Evolutionary conservation across 2,797 vertebrate species (phyloP).

Genomic region (Lateolabrax maculatus): DNA sequence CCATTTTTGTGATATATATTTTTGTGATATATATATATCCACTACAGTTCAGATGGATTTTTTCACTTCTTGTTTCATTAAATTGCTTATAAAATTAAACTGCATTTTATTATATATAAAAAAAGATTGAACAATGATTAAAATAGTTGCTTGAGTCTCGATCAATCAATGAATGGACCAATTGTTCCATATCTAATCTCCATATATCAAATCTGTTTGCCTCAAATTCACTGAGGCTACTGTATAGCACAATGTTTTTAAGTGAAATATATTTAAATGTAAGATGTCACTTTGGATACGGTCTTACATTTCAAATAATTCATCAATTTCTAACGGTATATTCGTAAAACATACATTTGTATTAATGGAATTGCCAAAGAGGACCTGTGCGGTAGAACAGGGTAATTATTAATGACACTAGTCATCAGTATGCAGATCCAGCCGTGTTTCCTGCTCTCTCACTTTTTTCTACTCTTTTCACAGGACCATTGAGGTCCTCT

Average conservation of each 20-base stretch:
- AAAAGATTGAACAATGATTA: no score
- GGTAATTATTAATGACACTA: constrained; percentile 58
- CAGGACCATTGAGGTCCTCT: constrained; percentile 17
- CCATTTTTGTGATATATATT: no score
- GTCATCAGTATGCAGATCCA: constrained; percentile 63
- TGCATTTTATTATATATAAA: no score
- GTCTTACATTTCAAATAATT: neutral
- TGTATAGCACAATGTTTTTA: neutral
- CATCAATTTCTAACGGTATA: neutral
- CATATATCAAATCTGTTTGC: neutral
- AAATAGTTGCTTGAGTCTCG: no score
- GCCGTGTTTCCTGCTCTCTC: constrained; percentile 43
- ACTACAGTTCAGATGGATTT: neutral
- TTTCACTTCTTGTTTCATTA: neutral
- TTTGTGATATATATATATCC: no score
- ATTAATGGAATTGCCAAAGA: constrained; percentile 5
- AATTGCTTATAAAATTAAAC: neutral
- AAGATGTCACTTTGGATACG: neutral
- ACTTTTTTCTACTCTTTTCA: constrained; percentile 28
- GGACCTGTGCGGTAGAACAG: constrained; percentile 14
- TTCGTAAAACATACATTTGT: neutral
- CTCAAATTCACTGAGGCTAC: neutral
- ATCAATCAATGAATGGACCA: no score
- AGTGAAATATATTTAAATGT: neutral
- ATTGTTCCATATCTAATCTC: no score